A percentile compares a stretch with the other conserved stretches of the same genome.
phyloP scores from a whole-genome alignment of 2,797 vertebrate species.

The Syncerus caffer region DNA sequence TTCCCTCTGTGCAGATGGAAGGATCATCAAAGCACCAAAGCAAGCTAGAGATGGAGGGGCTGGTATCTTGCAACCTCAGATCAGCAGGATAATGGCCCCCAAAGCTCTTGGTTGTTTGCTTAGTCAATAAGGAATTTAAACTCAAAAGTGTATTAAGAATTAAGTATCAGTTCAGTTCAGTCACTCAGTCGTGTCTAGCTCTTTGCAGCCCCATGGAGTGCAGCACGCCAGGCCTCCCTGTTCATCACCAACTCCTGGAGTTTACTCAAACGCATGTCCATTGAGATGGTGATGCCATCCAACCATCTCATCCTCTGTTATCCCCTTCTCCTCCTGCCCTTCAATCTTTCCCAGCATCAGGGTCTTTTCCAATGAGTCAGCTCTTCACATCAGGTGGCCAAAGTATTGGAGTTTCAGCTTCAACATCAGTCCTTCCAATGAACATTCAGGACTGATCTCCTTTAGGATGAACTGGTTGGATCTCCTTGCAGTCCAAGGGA shows the following conservation, averaged over 20 bases:
- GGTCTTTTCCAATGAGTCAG: too few relatives aligned
- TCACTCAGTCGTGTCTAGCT: background rate
- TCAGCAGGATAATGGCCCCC: background rate
- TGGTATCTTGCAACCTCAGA: background rate
- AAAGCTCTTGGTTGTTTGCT: background rate
- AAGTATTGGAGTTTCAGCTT: too few relatives aligned
- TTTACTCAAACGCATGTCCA: background rate
- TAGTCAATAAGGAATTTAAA: background rate
- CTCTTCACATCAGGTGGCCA: too few relatives aligned
- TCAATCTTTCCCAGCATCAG: too few relatives aligned
- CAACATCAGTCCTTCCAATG: too few relatives aligned
- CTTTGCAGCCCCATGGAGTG: background rate
- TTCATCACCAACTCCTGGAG: background rate
- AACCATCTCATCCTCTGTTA: background rate
- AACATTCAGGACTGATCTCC: too few relatives aligned
- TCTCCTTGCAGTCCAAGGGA: too few relatives aligned
- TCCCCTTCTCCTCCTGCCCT: too few relatives aligned
- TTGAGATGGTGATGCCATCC: background rate
- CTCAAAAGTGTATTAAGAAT: background rate
- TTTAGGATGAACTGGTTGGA: too few relatives aligned
- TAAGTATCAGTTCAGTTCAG: background rate
- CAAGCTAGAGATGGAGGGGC: background rate
- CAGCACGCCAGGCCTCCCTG: background rate
- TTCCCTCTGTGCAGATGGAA: background rate
- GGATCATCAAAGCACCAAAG: background rate